Percentiles rank a stretch among this genome's conserved stretches.
Conservation (phyloP, 1,140 invertebrate genomes). For the Goniozus legneri region DNA sequence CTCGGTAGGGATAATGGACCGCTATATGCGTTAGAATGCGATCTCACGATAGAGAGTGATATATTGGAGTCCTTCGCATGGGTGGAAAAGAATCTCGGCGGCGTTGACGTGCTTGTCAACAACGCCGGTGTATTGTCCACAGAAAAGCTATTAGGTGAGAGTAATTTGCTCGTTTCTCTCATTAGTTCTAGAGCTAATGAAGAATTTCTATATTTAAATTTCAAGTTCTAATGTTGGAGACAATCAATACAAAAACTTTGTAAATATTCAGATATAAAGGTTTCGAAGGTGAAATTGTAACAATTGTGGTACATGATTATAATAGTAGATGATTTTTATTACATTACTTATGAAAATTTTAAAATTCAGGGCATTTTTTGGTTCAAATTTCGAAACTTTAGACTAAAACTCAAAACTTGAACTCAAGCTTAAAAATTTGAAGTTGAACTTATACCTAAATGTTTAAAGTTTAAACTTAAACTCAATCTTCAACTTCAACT, state of each 20-base stretch:
- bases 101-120: slow-evolving; percentile 66
- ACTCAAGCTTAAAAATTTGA: background rate
- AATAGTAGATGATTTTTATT: background rate
- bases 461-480: background rate
- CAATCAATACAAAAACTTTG: slow-evolving; percentile 9
- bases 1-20: slow-evolving; percentile 29
- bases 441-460: background rate
- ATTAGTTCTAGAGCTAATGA: background rate
- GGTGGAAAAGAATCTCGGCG: slow-evolving; percentile 58
- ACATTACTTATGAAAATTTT: too few species aligned
- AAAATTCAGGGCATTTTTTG: too few species aligned
- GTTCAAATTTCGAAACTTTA: too few species aligned
- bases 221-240: background rate
- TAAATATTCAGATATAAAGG: background rate
- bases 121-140: slow-evolving; percentile 57
- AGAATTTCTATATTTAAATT: background rate
- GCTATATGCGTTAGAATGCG: slow-evolving; percentile 54
- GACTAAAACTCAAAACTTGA: too few species aligned
- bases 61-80: slow-evolving; percentile 61
- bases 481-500: too few species aligned
- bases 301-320: background rate
- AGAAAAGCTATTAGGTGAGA: slow-evolving; percentile 18
- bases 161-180: background rate
- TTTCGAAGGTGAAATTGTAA: background rate
- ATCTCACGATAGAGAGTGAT: slow-evolving; percentile 61